A percentile compares a stretch with the other conserved stretches of the same genome.
Evolutionary conservation across 2,888 invertebrate species (phyloP).

Genomic region (Carcina quercana): DNA sequence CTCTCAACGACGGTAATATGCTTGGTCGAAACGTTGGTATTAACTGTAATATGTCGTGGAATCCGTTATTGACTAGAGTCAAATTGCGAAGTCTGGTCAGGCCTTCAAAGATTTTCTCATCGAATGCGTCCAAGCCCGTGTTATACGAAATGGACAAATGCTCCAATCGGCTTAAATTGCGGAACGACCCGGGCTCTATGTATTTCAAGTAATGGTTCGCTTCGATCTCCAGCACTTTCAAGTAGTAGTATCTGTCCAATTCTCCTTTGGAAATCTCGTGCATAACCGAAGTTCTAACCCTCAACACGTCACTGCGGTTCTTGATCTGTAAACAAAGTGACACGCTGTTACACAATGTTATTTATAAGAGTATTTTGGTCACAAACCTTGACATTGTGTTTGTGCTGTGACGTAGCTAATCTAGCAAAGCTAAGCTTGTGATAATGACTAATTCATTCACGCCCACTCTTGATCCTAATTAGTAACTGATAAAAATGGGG

Average conservation of each 20-base stretch:
- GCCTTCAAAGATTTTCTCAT: conserved; percentile 63
- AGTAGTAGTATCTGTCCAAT: conserved; percentile 41
- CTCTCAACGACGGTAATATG: conserved; percentile 56
- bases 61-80: conserved; percentile 72
- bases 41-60: conserved; percentile 52
- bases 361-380: not conserved
- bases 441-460: too few relatives aligned
- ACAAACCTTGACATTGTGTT: not conserved
- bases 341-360: not conserved
- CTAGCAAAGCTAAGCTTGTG: not conserved
- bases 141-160: conserved; percentile 75
- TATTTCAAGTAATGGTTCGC: conserved; percentile 65
- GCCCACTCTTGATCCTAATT: too few relatives aligned
- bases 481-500: too few relatives aligned
- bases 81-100: conserved; percentile 61
- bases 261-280: conserved; percentile 51
- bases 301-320: conserved; percentile 45
- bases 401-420: not conserved
- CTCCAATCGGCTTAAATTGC: conserved; percentile 54
- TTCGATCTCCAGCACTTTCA: conserved; percentile 66
- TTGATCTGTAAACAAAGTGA: conserved; percentile 41
- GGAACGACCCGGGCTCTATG: conserved; percentile 65
- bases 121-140: conserved; percentile 52
- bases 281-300: conserved; percentile 68
- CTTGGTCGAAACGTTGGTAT: conserved; percentile 51